Evolutionary conservation across 1,140 invertebrate genomes (phyloP).

Genomic region (Panulirus ornatus): DNA sequence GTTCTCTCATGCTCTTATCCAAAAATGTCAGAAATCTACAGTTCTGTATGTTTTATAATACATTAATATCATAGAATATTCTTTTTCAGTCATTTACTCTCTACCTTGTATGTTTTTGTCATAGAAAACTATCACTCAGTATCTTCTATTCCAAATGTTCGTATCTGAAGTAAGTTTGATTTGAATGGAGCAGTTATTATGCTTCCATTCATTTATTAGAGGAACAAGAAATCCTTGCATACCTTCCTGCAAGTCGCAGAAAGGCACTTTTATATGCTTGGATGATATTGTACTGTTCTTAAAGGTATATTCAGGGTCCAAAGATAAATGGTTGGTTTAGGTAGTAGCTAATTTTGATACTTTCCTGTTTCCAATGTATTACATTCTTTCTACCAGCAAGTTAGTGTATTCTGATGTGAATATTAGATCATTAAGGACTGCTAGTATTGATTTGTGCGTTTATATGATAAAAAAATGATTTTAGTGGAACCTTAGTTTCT

Average conservation of each 20-base stretch:
- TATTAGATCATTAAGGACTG: not conserved
- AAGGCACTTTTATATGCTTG: not conserved
- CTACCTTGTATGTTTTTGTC: slow-evolving; percentile 44
- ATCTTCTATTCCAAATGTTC: not conserved
- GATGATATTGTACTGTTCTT: slow-evolving; percentile 1
- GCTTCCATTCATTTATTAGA: not conserved
- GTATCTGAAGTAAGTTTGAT: not conserved
- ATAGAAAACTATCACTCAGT: slow-evolving; percentile 1
- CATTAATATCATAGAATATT: not conserved
- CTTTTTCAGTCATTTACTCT: slow-evolving; percentile 27
- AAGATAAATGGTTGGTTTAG: not conserved
- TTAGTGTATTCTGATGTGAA: not conserved
- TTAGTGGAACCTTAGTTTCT: too few relatives aligned
- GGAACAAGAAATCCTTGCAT: not conserved
- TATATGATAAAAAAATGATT: not conserved
- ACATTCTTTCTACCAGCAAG: not conserved
- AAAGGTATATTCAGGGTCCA: not conserved
- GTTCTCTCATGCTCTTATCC: not conserved
- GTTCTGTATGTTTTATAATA: not conserved
- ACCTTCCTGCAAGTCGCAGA: not conserved
- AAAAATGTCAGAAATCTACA: not conserved
- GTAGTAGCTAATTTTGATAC: not conserved
- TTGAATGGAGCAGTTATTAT: not conserved
- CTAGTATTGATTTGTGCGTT: not conserved
- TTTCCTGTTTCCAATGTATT: not conserved